These are phyloP conservation scores for Drosophila murphyi DNA, from an alignment of 1,140 invertebrate genomes.

Conservation along the genomic window DNA sequence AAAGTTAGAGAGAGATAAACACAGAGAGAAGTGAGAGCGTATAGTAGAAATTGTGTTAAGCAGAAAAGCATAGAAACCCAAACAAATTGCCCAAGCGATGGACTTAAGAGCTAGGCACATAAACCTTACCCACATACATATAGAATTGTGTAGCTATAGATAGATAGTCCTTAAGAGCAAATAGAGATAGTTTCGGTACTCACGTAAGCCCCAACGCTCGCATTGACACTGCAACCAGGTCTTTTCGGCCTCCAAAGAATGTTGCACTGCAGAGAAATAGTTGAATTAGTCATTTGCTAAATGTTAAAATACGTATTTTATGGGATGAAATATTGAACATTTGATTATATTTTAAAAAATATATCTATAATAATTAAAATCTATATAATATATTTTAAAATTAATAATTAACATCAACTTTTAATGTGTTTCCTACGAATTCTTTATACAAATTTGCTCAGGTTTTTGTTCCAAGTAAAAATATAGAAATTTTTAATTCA, in stretches of 20 bases:
- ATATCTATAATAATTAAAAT: no score
- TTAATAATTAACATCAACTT: no score
- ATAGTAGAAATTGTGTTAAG: conserved; percentile 8
- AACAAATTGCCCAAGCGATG: conserved; percentile 30
- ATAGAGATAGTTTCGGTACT: conserved; percentile 48
- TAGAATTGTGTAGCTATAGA: conserved; percentile 4
- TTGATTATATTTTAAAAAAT: no score
- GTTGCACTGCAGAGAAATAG: conserved; percentile 87
- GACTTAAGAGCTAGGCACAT: conserved; percentile 31
- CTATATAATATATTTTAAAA: no score
- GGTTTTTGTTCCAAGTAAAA: no score
- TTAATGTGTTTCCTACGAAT: no score
- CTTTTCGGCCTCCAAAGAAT: conserved; percentile 93
- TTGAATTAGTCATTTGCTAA: no score
- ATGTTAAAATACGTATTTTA: no score
- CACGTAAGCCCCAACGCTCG: conserved; percentile 92
- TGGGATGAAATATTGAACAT: neutral
- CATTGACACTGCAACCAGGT: conserved; percentile 95
- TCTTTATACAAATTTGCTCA: no score
- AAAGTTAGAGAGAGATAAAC: conserved; percentile 5
- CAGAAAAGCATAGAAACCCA: conserved; percentile 29
- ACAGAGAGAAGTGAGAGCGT: neutral
- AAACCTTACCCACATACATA: conserved; percentile 23
- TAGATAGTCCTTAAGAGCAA: conserved; percentile 23
- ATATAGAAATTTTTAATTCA: no score